Base-by-base conservation (phyloP, 2,797 vertebrate genomes). In the Epinephelus coioides region DNA sequence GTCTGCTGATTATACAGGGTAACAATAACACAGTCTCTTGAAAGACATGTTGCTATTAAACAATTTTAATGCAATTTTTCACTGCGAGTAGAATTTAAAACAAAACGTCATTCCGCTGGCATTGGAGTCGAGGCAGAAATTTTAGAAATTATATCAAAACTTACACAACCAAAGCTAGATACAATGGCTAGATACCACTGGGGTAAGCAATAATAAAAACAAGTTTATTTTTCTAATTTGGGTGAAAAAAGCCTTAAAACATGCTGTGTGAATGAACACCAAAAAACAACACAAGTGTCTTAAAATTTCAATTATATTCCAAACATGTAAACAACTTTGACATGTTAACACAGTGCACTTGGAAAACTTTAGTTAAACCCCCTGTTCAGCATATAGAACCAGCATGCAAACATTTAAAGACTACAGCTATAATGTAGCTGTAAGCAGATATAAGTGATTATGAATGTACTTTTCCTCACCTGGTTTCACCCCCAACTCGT, bases 1-100 rank as follows among this genome's bases (percentile, higher is more conserved):
- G 62, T 43, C 55, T 56, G 73, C 40, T 61, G 27, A 43, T 66
- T 23, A 46, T 25, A 30, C 15, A 11, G 3, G 44, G 12, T n/a
- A 57, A 53, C 27, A 61, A 27, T 34, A 46, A 59, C 6, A 51
- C 6, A 23, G 38, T 79, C 60, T 62, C 47, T 75, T 25, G 34
- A 66, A 44, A 34, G 17, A 46, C 19, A 51, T 55, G 38, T 27
- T 14, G 5, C 18, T 51, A 0, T 6, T 64, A n/a, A 65, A 40
- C n/a, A 50, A 19, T 61, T 79, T 56, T 1, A 34, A 44, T 49
- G 54, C 56, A 1, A 56, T 53, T 7, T 57, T 63, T 44, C 25
- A 46, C 43, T 78, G 60, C 30, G 55, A 13, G 67, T 19, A 66
- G 9, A 18, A 49, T 55, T 34, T 43, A 53, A 74, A 34, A 69